A percentile compares a stretch with the other conserved stretches of the same genome.
phyloP scores from a whole-genome alignment of 1,140 invertebrate species.

The Euura saliciscinereae region DNA sequence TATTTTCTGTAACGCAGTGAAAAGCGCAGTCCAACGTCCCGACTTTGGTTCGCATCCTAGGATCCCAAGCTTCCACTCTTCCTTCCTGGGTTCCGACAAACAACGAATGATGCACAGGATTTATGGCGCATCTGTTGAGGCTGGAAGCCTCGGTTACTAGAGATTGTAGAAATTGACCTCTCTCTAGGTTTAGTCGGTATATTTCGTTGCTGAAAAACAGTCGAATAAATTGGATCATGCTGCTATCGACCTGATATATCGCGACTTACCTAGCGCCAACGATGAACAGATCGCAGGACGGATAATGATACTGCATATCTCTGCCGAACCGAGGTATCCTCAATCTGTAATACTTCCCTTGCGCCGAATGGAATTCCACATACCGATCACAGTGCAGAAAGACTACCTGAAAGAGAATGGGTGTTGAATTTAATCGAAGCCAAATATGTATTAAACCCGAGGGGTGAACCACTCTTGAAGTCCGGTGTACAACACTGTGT shows the following conservation, averaged over 20 bases:
- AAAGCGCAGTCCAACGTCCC: conserved; percentile 87
- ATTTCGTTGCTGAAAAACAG: conserved; percentile 77
- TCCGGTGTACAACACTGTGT: too few species aligned
- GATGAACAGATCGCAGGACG: conserved; percentile 90
- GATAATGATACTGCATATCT: conserved; percentile 91
- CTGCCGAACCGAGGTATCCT: conserved; percentile 95
- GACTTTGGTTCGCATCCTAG: conserved; percentile 75
- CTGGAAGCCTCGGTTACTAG: conserved; percentile 76
- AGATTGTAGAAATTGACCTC: conserved; percentile 91
- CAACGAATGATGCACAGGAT: conserved; percentile 87
- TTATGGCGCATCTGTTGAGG: conserved; percentile 88
- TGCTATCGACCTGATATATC: background rate
- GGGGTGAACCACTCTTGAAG: too few species aligned
- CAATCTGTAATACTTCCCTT: conserved; percentile 89
- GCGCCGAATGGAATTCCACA: conserved; percentile 93
- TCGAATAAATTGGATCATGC: background rate
- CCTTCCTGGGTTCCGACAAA: conserved; percentile 91
- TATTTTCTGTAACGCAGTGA: conserved; percentile 67
- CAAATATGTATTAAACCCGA: too few species aligned
- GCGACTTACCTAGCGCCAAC: conserved; percentile 75
- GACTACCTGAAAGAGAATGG: conserved; percentile 65
- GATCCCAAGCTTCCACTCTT: conserved; percentile 96
- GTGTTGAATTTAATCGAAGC: too few species aligned
- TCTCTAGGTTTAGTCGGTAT: conserved; percentile 94
- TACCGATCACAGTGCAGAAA: conserved; percentile 87